These are phyloP conservation scores for Pseudopipra pipra DNA, from an alignment of 2,113 vertebrate genomes.

Conservation along the genomic window DNA sequence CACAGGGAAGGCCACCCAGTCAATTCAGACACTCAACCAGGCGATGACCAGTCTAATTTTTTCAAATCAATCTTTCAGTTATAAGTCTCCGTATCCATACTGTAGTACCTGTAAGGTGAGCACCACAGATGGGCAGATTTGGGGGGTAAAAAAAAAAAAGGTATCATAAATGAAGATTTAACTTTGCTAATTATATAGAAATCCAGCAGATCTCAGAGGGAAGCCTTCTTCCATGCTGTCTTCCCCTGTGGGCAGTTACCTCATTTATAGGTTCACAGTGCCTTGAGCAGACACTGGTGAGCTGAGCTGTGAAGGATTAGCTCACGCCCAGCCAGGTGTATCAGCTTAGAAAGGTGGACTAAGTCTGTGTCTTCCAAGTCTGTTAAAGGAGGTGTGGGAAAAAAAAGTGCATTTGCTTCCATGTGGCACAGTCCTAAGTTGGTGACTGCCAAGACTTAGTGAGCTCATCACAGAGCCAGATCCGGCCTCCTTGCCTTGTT, in stretches of 20 bases:
- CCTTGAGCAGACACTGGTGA: fast-evolving
- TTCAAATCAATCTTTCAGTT: not conserved
- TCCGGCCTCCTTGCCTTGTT: not conserved
- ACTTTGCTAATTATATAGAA: not conserved
- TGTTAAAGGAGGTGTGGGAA: not conserved
- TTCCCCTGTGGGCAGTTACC: not conserved
- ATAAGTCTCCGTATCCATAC: not conserved
- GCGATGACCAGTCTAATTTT: not conserved
- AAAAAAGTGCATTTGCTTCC: not conserved
- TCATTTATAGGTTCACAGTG: fast-evolving
- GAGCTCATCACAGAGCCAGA: not conserved
- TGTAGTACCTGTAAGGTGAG: not conserved
- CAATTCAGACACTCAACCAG: not conserved
- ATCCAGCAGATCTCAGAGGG: not conserved
- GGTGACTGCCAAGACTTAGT: not conserved
- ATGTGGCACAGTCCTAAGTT: not conserved
- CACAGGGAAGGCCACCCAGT: not conserved
- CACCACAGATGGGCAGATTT: not conserved
- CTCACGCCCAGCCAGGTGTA: not conserved
- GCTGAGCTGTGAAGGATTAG: not conserved
- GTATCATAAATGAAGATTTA: not conserved
- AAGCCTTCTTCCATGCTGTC: not conserved
- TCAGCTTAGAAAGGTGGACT: not conserved
- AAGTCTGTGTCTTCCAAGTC: not conserved
- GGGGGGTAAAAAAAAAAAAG: not conserved